Evolutionary conservation across 2,797 vertebrate genomes (phyloP), one percentile per base, ranked within the genome.

Genomic region (Pelochelys cantorii): DNA sequence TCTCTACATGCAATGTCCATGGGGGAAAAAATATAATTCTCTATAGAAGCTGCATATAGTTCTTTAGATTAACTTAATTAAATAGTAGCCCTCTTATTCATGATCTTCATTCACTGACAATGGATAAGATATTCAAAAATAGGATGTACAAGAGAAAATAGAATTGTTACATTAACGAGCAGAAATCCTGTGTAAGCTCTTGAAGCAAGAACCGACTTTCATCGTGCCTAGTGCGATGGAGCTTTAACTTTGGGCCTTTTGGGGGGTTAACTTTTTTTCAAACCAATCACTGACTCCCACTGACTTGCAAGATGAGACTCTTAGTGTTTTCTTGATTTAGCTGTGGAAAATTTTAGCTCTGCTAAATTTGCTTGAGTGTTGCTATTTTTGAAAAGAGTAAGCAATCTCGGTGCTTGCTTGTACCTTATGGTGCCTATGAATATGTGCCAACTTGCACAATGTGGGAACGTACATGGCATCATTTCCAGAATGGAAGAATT

Each of bases 1-100:
- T 68, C 65, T 34, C 65, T 68, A 1, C 9, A 0, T 0, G 4
- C 9, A 11, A 0, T 27, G 68, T 27, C 80, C 7, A 34, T 87
- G 20, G 42, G 42, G 0, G 6, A 57, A 14, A 83, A 78, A 54
- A 52, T n/a, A 31, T 4, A 31, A 75, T 79, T 54, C 86, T 34
- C 82, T 42, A 1, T 29, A 60, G 42, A 83, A 53, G 4, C 22
- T 42, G 27, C 56, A 84, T 29, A 57, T n/a, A 83, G 87, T 77
- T 42, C 25, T 6, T n/a, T 77, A 6, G 2, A 3, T 42, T 57
- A 54, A 62, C 48, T 34, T n/a, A 75, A 17, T 54, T 83, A 79
- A 79, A 54, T 56, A 18, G 0, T 5, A 14, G 60, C 13, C 82
- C 15, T 20, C 54, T 48, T 2, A 13, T 75, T 83, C 52, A 83